A percentile compares a stretch with the other conserved stretches of the same genome.
phyloP scores from a whole-genome alignment of 2,113 vertebrate species.

The Brienomyrus longianalis region DNA sequence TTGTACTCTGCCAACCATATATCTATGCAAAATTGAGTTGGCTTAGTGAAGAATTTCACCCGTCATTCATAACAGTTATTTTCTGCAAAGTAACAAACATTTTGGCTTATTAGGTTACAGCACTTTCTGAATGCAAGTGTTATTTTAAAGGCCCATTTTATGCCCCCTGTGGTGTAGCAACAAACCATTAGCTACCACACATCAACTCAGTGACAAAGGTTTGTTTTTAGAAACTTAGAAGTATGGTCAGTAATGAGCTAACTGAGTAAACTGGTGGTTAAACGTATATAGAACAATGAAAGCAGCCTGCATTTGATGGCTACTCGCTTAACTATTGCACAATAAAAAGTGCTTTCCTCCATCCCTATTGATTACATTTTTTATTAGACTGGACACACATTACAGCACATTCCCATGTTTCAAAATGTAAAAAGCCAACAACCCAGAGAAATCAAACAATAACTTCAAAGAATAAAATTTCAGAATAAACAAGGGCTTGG shows the following conservation, averaged over 20 bases:
- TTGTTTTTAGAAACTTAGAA: neutral
- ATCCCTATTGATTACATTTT: neutral
- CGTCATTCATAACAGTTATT: neutral
- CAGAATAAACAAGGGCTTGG: neutral
- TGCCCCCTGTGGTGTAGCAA: neutral
- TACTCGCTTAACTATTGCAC: neutral
- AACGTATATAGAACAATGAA: neutral
- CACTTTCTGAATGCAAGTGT: neutral
- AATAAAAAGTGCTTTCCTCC: neutral
- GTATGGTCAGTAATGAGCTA: neutral
- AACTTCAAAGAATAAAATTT: neutral
- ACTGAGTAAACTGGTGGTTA: neutral
- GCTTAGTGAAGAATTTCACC: neutral
- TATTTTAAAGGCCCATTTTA: neutral
- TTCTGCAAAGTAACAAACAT: neutral
- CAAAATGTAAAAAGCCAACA: neutral
- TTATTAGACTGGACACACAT: neutral
- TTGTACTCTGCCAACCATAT: neutral
- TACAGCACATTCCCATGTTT: neutral
- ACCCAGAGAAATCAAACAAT: neutral
- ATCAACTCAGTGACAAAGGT: neutral
- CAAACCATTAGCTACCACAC: neutral
- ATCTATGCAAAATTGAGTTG: neutral
- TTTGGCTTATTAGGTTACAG: neutral
- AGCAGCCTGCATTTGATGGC: neutral